Evolutionary conservation across 2,113 vertebrate species (phyloP).

Genomic region (Fukomys damarensis): DNA sequence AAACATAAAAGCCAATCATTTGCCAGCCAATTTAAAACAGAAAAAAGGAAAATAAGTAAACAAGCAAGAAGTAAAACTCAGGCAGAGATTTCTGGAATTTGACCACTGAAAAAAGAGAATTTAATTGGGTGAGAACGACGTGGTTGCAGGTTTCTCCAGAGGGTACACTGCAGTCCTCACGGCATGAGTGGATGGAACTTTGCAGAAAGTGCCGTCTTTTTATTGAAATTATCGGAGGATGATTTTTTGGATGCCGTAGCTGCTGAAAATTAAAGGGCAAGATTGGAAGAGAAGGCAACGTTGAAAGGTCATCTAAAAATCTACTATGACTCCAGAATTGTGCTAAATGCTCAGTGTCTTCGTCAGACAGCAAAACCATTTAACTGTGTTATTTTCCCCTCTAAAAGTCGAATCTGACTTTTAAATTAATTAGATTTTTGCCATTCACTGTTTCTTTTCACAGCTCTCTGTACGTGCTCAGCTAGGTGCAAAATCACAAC

Average conservation of each 20-base stretch:
- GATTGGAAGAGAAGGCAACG: background rate
- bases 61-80: background rate
- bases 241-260: background rate
- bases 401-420: background rate
- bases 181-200: background rate
- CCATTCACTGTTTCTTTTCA: constrained; percentile 52
- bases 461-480: constrained; percentile 88
- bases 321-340: background rate
- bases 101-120: background rate
- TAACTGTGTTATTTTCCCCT: background rate
- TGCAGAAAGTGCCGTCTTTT: background rate
- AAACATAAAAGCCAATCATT: background rate
- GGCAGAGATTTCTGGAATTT: background rate
- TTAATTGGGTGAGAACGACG: background rate
- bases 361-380: background rate
- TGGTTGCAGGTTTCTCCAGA: background rate
- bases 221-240: background rate
- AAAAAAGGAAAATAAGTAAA: background rate
- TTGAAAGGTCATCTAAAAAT: background rate
- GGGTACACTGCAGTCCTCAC: rapidly evolving
- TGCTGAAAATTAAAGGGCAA: background rate
- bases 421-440: background rate
- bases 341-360: background rate
- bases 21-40: background rate
- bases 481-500: constrained; percentile 87